Conservation (phyloP, 2,888 invertebrate species). For the Drosophila fungiperda region DNA sequence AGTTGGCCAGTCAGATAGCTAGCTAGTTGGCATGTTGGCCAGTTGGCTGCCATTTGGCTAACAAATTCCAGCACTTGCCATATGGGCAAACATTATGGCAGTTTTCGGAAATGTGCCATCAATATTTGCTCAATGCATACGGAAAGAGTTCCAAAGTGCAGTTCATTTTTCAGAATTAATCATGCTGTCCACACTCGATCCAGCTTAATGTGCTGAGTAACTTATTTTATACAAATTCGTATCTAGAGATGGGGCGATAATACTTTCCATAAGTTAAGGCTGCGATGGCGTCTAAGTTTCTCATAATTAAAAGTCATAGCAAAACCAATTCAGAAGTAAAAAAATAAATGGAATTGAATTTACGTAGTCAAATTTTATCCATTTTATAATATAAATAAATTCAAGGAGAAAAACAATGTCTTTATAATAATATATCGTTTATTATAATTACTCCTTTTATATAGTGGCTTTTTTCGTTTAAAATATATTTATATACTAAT, state of each 20-base stretch:
- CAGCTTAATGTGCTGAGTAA: slow-evolving; percentile 8
- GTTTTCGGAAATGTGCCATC: slow-evolving; percentile 32
- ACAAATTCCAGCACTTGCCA: slow-evolving; percentile 33
- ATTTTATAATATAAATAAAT: neutral
- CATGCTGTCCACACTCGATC: slow-evolving; percentile 4
- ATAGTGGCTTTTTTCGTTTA: neutral
- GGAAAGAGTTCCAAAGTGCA: slow-evolving; percentile 8
- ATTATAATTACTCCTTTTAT: neutral
- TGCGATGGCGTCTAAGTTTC: no score
- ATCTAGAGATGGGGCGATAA: neutral
- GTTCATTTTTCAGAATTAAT: slow-evolving; percentile 33
- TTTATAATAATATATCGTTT: neutral
- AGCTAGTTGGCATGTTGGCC: slow-evolving; percentile 6
- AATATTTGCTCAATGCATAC: slow-evolving; percentile 19
- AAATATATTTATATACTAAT: neutral
- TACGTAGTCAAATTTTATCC: neutral
- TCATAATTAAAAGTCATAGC: neutral
- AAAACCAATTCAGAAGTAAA: neutral
- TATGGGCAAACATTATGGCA: slow-evolving; percentile 20
- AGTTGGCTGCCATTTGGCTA: slow-evolving; percentile 14
- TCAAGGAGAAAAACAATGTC: rapidly evolving
- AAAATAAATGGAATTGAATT: neutral
- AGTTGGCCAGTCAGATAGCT: slow-evolving; percentile 15
- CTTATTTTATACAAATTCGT: neutral
- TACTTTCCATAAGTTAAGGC: no score